Conservation (phyloP, 2,888 invertebrate genomes). For the Fragum sueziense region DNA sequence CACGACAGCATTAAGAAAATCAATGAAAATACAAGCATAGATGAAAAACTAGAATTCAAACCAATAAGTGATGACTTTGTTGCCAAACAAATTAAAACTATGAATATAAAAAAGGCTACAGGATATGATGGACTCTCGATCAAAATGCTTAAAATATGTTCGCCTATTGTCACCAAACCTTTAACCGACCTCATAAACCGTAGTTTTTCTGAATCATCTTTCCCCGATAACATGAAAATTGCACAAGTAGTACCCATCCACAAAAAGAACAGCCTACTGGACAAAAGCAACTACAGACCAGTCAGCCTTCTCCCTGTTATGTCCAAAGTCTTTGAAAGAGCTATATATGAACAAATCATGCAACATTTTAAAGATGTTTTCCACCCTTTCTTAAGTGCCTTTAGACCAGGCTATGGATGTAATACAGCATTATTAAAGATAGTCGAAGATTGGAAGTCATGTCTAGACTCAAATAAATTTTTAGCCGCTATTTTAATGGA, state of each 20-base stretch:
- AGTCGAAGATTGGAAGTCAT: too few relatives aligned
- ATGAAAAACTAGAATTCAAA: not conserved
- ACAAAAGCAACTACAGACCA: too few relatives aligned
- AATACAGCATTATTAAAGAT: too few relatives aligned
- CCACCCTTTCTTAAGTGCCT: too few relatives aligned
- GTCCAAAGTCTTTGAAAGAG: too few relatives aligned
- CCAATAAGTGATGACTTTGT: not conserved
- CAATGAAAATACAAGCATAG: not conserved
- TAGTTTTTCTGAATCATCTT: not conserved
- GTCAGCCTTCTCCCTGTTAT: too few relatives aligned
- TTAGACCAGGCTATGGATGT: too few relatives aligned
- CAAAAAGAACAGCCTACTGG: conserved; percentile 23
- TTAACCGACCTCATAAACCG: not conserved
- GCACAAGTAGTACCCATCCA: conserved; percentile 6
- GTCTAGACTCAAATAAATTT: conserved; percentile 28
- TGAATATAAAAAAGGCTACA: conserved; percentile 9
- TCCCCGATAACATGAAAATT: conserved; percentile 5
- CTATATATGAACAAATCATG: too few relatives aligned
- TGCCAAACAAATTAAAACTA: not conserved
- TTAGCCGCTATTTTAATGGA: conserved; percentile 31
- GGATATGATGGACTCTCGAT: conserved; percentile 16
- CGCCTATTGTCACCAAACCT: not conserved
- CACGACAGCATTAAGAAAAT: not conserved
- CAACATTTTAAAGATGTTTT: too few relatives aligned
- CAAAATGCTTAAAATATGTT: not conserved